A percentile compares a stretch with the other conserved stretches of the same genome.
Conservation (phyloP, 2,113 vertebrate species). For the Osmerus eperlanus region DNA sequence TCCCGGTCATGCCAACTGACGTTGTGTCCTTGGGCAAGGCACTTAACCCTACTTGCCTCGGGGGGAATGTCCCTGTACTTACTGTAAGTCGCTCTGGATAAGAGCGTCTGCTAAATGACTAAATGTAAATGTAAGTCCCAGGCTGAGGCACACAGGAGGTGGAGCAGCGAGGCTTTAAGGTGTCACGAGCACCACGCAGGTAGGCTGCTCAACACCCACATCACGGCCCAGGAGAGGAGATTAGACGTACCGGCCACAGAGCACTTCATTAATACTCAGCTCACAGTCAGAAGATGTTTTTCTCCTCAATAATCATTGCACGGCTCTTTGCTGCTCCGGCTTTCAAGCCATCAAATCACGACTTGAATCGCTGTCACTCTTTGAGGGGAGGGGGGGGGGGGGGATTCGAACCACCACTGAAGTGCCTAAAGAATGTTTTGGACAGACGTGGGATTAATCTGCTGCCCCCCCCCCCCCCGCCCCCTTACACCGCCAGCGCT, state of each 20-base stretch:
- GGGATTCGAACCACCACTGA: slow-evolving; percentile 25
- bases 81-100: no score
- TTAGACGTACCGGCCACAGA: neutral
- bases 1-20: no score
- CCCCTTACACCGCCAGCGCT: no score
- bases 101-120: no score
- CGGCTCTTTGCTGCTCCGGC: slow-evolving; percentile 22
- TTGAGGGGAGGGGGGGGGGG: slow-evolving; percentile 4
- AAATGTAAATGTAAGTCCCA: no score
- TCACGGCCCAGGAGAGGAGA: slow-evolving; percentile 22
- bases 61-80: no score
- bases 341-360: slow-evolving; percentile 34
- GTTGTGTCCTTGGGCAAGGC: no score
- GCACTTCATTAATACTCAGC: slow-evolving; percentile 19
- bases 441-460: neutral
- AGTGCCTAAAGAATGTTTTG: slow-evolving; percentile 35
- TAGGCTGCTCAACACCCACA: neutral
- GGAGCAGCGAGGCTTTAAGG: neutral
- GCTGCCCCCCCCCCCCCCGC: no score
- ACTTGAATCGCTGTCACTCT: slow-evolving; percentile 24
- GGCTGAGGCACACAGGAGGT: neutral
- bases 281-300: slow-evolving; percentile 6
- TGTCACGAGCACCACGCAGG: no score
- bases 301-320: slow-evolving; percentile 17
- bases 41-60: no score